Conservation (phyloP, 2,888 invertebrate species). For the Eudemis profundana region DNA sequence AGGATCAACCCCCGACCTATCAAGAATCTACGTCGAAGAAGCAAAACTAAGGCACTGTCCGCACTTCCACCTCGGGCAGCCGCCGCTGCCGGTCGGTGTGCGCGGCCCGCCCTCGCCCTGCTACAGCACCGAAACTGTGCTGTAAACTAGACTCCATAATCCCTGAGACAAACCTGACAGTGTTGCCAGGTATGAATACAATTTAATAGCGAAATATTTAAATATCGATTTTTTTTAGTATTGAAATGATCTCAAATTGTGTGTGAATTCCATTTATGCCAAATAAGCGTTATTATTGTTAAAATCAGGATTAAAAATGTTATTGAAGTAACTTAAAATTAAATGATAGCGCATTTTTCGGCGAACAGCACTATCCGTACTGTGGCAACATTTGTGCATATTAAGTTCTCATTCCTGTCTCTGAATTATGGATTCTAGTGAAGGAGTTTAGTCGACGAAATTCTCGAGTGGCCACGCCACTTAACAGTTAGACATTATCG, state of each 20-base stretch:
- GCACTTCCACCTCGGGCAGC: constrained; percentile 66
- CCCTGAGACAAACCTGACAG: neutral
- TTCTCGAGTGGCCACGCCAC: neutral
- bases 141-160: neutral
- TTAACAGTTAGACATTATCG: too few relatives aligned
- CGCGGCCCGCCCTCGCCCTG: constrained; percentile 2
- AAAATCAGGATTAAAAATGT: too few relatives aligned
- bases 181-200: neutral
- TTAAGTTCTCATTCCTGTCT: neutral
- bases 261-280: too few relatives aligned
- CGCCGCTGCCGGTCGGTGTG: neutral
- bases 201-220: neutral
- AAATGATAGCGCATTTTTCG: neutral
- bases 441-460: neutral
- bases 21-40: constrained; percentile 91
- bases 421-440: neutral
- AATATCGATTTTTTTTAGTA: too few relatives aligned
- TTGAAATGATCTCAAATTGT: too few relatives aligned
- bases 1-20: constrained; percentile 95
- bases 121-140: constrained; percentile 31
- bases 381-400: neutral
- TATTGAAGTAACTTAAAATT: too few relatives aligned
- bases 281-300: too few relatives aligned
- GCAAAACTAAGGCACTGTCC: constrained; percentile 87
- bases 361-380: neutral